Evolutionary conservation across 1,140 invertebrate species (phyloP), one percentile per base, ranked within the genome.

Genomic region (Pogonomyrmex californicus): DNA sequence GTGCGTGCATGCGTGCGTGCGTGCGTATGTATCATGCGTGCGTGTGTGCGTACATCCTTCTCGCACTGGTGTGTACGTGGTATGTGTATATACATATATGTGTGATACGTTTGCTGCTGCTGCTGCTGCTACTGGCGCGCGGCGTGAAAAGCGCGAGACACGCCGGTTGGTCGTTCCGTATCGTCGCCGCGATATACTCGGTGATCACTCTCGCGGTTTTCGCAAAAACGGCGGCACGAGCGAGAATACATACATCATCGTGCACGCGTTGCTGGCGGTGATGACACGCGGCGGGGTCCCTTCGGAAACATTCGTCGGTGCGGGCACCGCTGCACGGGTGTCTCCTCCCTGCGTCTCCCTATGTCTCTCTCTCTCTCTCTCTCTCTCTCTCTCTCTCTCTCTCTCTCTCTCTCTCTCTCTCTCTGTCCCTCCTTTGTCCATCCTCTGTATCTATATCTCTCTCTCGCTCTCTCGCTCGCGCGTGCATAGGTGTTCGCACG

Each of bases 1-100:
- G 62, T 78, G 44, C 47, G 44, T 44, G 14, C 33, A 33, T 51
- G 17, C 60, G 51, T 85, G 23, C 58, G 58, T 76, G 54, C 7
- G 41, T 41, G 7, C 23, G 71, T 30, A 33, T 17, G 36, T 41
- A 85, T 2, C 77, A 76, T 87, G 82, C 75, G 75, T 87, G n/a
- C 12, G 66, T 49, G 58, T 4, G 58, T 76, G 33, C 14, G 41
- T 30, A 63, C 9, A 23, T 65, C 41, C 5, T n/a, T n/a, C n/a
- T n/a, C n/a, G n/a, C n/a, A n/a, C n/a, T n/a, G n/a, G 33, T 33
- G 14, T 58, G 78, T 90, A 77, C 56, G 88, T 86, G 88, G 77
- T 86, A 68, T 70, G 49, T 10, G 83, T 62, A 65, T 41, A 23
- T 30, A n/a, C 3, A 3, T 79, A 75, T 86, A 63, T 82, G 76